phyloP scores from a whole-genome alignment of 1,140 invertebrate genomes.

The Gerris buenoi region DNA sequence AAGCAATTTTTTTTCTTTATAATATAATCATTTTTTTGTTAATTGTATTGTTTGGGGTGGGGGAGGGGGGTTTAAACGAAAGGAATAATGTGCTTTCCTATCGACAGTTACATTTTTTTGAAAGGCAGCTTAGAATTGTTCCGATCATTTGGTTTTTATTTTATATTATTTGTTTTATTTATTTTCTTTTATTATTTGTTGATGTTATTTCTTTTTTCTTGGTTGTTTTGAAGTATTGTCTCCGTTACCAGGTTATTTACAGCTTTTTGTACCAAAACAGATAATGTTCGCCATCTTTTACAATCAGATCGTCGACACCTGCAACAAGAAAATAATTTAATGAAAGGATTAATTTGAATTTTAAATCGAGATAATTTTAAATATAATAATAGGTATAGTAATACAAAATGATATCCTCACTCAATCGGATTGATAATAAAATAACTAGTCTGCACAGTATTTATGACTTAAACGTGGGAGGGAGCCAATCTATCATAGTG shows the following conservation, averaged over 20 bases:
- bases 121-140: no score
- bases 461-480: background rate
- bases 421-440: background rate
- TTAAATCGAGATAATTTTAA: background rate
- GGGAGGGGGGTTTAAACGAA: no score
- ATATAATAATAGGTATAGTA: background rate
- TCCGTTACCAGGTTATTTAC: conserved; percentile 34
- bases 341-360: background rate
- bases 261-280: conserved; percentile 84
- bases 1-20: no score
- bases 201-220: no score
- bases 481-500: background rate
- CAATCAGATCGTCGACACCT: conserved; percentile 49
- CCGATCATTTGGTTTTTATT: no score
- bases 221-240: background rate
- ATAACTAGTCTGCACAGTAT: no score
- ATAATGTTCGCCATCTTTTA: conserved; percentile 68
- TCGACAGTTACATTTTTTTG: no score
- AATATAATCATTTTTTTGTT: no score
- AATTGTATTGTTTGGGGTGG: no score
- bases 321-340: conserved; percentile 10
- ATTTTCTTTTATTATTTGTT: no score
- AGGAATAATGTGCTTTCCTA: no score
- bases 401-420: background rate
- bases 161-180: no score